Percentiles rank a stretch among this genome's conserved stretches.
phyloP scores from a whole-genome alignment of 2,113 vertebrate genomes.

The Gallinago undulata region DNA sequence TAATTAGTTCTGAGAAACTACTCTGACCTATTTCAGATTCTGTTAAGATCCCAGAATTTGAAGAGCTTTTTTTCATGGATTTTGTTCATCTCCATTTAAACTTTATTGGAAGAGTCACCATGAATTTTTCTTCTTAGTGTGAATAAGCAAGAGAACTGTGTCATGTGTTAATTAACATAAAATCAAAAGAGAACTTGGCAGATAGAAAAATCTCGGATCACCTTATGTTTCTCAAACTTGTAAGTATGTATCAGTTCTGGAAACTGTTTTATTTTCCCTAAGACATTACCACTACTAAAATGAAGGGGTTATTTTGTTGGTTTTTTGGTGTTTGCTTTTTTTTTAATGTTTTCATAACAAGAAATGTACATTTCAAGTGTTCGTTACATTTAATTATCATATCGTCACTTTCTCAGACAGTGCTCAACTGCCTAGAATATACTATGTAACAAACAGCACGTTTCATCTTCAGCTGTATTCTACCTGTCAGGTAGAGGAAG shows the following conservation, averaged over 20 bases:
- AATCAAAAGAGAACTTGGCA: neutral
- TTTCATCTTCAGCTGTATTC: neutral
- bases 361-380: fast-evolving
- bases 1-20: neutral
- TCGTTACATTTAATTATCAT: neutral
- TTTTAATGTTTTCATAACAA: neutral
- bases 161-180: neutral
- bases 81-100: neutral
- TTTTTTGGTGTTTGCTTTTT: too few relatives aligned
- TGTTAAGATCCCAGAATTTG: neutral
- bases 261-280: neutral
- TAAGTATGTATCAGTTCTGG: neutral
- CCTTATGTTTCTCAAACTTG: neutral
- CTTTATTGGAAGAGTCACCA: neutral
- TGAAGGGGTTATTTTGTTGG: neutral
- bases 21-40: neutral
- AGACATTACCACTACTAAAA: neutral
- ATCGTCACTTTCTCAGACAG: neutral
- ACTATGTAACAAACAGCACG: neutral
- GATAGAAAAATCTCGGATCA: neutral
- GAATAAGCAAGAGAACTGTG: neutral
- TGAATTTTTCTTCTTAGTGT: neutral
- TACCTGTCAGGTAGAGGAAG: neutral
- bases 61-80: neutral
- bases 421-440: neutral